phyloP scores from a whole-genome alignment of 2,113 vertebrate species.

The Epinephelus moara region DNA sequence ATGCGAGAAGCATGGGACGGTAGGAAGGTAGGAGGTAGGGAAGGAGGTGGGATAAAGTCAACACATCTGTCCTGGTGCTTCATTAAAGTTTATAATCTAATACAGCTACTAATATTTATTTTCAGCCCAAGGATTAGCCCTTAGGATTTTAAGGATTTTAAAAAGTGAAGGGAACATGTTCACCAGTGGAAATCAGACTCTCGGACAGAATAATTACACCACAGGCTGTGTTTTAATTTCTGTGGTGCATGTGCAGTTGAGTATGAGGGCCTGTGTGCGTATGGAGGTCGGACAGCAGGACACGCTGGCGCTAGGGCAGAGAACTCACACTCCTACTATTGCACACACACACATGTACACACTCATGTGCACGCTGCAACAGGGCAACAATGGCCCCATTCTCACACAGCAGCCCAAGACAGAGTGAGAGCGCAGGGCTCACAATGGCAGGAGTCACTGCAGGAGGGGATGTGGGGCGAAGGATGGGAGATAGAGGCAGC shows the following conservation, averaged over 20 bases:
- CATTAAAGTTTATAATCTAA: neutral
- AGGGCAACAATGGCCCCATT: conserved; percentile 85
- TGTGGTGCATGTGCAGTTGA: conserved; percentile 1
- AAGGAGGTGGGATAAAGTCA: neutral
- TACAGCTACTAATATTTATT: too few species aligned
- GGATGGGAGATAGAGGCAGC: conserved; percentile 51
- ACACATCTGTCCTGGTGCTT: neutral
- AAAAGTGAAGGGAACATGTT: neutral
- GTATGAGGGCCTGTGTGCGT: conserved; percentile 24
- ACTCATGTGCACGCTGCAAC: conserved; percentile 55
- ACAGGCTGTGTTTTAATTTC: conserved; percentile 5
- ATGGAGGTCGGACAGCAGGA: conserved; percentile 60
- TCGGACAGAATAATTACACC: neutral
- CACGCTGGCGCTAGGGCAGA: conserved; percentile 47
- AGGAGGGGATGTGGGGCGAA: conserved; percentile 31
- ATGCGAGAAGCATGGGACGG: neutral
- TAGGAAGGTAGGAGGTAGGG: too few species aligned
- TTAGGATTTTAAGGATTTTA: conserved; percentile 1
- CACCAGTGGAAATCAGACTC: neutral
- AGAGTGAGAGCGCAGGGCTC: conserved; percentile 69
- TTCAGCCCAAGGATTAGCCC: too few species aligned
- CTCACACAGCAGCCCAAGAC: conserved; percentile 81
- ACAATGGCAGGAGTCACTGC: conserved; percentile 82
- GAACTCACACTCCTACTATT: conserved; percentile 43
- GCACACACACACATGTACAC: conserved; percentile 19